A percentile compares a stretch with the other conserved stretches of the same genome.
Evolutionary conservation across 2,113 vertebrate species (phyloP).

Genomic region (Bagarius yarrelli): DNA sequence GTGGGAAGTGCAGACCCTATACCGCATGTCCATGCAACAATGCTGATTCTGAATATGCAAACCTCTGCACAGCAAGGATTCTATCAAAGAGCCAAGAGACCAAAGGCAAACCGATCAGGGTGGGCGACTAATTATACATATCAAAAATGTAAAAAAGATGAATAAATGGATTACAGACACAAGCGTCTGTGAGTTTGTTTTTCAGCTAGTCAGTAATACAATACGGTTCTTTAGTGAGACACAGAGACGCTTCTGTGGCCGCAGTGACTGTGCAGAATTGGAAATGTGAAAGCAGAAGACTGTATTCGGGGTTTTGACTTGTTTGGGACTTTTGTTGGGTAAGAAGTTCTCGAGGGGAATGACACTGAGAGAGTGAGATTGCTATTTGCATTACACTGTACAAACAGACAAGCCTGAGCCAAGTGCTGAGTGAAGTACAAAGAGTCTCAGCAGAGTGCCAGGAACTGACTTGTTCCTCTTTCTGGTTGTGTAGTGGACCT

Average conservation of each 20-base stretch:
- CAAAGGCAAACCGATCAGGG: constrained; percentile 24
- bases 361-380: constrained; percentile 26
- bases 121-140: constrained; percentile 35
- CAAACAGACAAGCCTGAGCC: constrained; percentile 24
- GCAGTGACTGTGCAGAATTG: constrained; percentile 38
- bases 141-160: constrained; percentile 18
- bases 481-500: constrained; percentile 43
- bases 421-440: constrained; percentile 36
- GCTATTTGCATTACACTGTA: constrained; percentile 45
- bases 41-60: constrained; percentile 39
- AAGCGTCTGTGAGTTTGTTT: constrained; percentile 31
- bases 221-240: constrained; percentile 43
- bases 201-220: constrained; percentile 26
- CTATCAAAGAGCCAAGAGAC: constrained; percentile 6
- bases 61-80: constrained; percentile 44
- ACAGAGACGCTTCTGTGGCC: constrained; percentile 34
- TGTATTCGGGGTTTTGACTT: neutral
- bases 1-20: constrained; percentile 30
- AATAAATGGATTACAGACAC: neutral
- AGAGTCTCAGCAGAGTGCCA: constrained; percentile 32
- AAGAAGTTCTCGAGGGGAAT: constrained; percentile 24
- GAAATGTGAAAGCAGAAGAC: constrained; percentile 2
- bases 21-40: constrained; percentile 15
- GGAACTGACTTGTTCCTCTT: constrained; percentile 38
- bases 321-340: constrained; percentile 19